Conservation (phyloP, 2,797 vertebrate species). For the Anabacerthia variegaticeps region DNA sequence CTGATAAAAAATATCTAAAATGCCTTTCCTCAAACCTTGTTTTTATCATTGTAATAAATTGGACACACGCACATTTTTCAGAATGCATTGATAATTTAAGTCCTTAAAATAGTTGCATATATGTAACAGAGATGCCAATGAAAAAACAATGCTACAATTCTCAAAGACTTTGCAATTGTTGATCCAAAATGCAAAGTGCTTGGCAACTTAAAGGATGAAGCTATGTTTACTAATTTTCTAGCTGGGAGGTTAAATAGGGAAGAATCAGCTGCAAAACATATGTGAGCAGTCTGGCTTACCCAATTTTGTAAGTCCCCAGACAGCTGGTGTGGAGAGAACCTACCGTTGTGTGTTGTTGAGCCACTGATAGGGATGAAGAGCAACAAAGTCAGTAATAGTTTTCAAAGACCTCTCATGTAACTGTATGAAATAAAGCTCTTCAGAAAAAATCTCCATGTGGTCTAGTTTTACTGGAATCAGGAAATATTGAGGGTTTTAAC, state of each 20-base stretch:
- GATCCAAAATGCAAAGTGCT: constrained; percentile 28
- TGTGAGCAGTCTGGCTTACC: constrained; percentile 45
- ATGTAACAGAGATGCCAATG: not conserved
- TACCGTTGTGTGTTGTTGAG: not conserved
- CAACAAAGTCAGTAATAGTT: not conserved
- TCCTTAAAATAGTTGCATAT: not conserved
- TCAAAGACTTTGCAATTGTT: not conserved
- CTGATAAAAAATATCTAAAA: not conserved
- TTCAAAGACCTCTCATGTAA: not conserved
- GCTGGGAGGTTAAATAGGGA: constrained; percentile 62
- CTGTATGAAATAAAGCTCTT: not conserved
- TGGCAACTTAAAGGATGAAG: constrained; percentile 62
- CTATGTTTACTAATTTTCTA: constrained; percentile 67
- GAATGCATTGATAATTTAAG: not conserved
- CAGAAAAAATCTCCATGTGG: not conserved
- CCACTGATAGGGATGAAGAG: not conserved
- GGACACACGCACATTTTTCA: not conserved
- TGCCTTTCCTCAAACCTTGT: not conserved
- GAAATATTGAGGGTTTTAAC: not conserved
- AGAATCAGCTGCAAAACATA: constrained; percentile 56
- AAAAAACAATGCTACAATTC: not conserved
- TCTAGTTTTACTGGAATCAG: not conserved
- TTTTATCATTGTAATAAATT: not conserved
- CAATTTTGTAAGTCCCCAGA: constrained; percentile 36
- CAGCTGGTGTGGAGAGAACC: constrained; percentile 46